phyloP scores from a whole-genome alignment of 2,888 invertebrate genomes.

The Pilophorus perplexus region DNA sequence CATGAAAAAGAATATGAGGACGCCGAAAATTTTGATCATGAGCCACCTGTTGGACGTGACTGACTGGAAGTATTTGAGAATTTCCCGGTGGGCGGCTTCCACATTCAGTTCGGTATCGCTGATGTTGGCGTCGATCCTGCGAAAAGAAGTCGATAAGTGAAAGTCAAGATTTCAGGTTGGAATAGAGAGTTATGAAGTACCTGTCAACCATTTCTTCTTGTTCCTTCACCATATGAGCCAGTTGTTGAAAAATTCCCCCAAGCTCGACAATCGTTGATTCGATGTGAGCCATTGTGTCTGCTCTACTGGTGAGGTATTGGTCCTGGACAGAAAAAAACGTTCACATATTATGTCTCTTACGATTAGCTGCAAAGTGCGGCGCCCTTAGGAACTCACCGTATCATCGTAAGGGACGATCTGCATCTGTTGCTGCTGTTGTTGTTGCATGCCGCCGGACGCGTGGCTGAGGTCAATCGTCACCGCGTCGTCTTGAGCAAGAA shows the following conservation, averaged over 20 bases:
- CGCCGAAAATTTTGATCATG: conserved; percentile 98
- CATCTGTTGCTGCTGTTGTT: conserved; percentile 54
- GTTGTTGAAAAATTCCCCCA: conserved; percentile 95
- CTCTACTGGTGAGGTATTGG: conserved; percentile 85
- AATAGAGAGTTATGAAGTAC: conserved; percentile 52
- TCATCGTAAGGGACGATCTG: conserved; percentile 78
- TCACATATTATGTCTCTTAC: not conserved
- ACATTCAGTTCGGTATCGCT: conserved; percentile 94
- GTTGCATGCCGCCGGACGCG: conserved; percentile 48
- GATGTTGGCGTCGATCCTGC: conserved; percentile 92
- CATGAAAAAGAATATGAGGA: conserved; percentile 97
- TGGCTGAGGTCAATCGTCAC: conserved; percentile 75
- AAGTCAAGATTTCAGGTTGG: conserved; percentile 6
- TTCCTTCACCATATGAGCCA: conserved; percentile 96
- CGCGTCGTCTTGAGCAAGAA: conserved; percentile 55
- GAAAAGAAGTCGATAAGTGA: conserved; percentile 46
- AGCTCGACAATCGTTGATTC: conserved; percentile 98
- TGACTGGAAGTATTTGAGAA: conserved; percentile 95
- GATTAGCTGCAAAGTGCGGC: no score
- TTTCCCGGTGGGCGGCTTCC: conserved; percentile 95
- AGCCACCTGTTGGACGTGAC: conserved; percentile 97
- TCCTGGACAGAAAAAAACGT: conserved; percentile 55
- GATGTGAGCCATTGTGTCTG: conserved; percentile 98
- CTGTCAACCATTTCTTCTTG: conserved; percentile 96
- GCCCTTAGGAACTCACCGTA: conserved; percentile 54